Evolutionary conservation across 2,797 vertebrate species (phyloP).

Genomic region (Diplodus puntazzo): DNA sequence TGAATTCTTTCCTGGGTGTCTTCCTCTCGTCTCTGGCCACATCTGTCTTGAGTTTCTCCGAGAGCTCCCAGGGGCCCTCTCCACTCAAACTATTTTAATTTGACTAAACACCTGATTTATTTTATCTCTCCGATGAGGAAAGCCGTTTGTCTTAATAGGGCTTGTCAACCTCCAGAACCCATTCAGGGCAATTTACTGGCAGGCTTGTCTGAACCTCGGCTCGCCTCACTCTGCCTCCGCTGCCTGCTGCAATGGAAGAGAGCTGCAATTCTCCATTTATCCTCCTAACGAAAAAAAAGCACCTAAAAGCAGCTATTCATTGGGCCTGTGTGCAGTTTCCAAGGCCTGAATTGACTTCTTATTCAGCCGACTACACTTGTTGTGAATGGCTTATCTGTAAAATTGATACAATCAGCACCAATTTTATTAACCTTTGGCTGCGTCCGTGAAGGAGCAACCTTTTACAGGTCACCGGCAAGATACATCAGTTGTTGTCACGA

Average conservation of each 20-base stretch:
- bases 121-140: constrained; percentile 99
- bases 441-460: constrained; percentile 77
- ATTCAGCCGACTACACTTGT: constrained; percentile 95
- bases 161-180: constrained; percentile 97
- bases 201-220: constrained; percentile 85
- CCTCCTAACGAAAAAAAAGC: constrained; percentile 85
- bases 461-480: constrained; percentile 72
- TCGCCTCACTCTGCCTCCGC: constrained; percentile 79
- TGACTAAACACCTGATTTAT: constrained; percentile 99
- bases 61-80: constrained; percentile 96
- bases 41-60: constrained; percentile 98
- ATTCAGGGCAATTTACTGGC: constrained; percentile 98
- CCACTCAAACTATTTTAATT: constrained; percentile 99
- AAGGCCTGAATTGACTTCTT: constrained; percentile 97
- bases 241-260: constrained; percentile 91
- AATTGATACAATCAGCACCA: constrained; percentile 95
- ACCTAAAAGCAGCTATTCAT: constrained; percentile 98
- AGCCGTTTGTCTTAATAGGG: constrained; percentile 99
- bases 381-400: constrained; percentile 99
- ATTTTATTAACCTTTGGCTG: constrained; percentile 99
- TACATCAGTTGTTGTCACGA: constrained; percentile 64
- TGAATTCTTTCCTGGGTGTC: constrained; percentile 91
- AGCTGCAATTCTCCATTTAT: constrained; percentile 96
- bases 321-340: constrained; percentile 91
- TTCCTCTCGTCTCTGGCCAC: constrained; percentile 94